These are phyloP conservation scores for Acanthosepion esculentum DNA, from an alignment of 2,888 invertebrate species.

Conservation along the genomic window DNA sequence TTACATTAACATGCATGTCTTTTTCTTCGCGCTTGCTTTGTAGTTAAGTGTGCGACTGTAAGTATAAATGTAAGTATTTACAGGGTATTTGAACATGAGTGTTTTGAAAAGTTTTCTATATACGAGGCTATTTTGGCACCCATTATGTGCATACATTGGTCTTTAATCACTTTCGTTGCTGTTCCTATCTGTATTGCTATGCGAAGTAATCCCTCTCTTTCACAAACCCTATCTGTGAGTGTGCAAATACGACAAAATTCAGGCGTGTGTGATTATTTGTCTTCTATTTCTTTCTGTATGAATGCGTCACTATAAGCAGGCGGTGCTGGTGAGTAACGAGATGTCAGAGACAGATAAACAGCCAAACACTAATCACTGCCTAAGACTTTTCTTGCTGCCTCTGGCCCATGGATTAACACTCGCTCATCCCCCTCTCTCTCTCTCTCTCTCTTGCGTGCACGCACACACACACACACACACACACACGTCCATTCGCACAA, in stretches of 20 bases:
- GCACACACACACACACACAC: neutral
- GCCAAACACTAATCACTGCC: neutral
- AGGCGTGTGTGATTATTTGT: neutral
- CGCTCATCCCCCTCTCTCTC: neutral
- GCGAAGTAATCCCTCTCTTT: neutral
- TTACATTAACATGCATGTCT: conserved; percentile 2
- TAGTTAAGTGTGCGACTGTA: neutral
- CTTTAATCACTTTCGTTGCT: neutral
- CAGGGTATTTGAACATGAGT: neutral
- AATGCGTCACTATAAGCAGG: conserved; percentile 8
- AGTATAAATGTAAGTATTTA: neutral
- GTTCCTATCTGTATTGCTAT: neutral
- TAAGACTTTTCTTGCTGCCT: neutral
- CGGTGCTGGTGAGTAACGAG: conserved; percentile 8
- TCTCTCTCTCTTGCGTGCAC: neutral
- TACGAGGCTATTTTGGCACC: neutral
- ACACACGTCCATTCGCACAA: neutral
- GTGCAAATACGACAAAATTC: neutral
- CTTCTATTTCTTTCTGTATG: neutral
- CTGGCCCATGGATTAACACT: neutral
- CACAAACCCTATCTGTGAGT: too few species aligned
- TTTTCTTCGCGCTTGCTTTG: neutral
- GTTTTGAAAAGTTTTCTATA: neutral
- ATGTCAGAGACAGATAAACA: neutral
- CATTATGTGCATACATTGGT: neutral